phyloP scores from a whole-genome alignment of 2,113 vertebrate species.

The Rhea pennata region DNA sequence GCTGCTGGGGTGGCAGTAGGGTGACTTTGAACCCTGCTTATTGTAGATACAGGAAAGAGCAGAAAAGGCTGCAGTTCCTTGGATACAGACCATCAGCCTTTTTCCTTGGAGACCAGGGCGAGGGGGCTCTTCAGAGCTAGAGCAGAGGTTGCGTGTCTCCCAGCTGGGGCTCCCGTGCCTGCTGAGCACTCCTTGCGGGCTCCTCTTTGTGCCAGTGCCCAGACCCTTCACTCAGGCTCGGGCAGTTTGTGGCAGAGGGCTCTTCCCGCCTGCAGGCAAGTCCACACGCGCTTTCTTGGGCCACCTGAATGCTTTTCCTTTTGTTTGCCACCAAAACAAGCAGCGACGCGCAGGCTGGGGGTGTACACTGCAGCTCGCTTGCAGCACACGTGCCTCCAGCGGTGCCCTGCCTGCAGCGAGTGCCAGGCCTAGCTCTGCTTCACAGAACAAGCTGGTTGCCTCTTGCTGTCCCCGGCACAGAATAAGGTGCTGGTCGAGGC shows the following conservation, averaged over 20 bases:
- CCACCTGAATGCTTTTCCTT: not conserved
- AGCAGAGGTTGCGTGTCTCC: rapidly evolving
- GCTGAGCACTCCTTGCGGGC: rapidly evolving
- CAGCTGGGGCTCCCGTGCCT: too few species aligned
- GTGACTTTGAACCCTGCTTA: slow-evolving; percentile 18
- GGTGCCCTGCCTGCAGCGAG: too few species aligned
- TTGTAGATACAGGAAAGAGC: not conserved
- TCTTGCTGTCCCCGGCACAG: too few species aligned
- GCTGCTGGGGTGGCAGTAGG: not conserved
- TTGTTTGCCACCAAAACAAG: not conserved
- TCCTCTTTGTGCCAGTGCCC: not conserved
- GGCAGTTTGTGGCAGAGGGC: rapidly evolving
- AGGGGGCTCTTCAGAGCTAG: not conserved
- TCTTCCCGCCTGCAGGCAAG: not conserved
- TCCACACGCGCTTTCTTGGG: not conserved
- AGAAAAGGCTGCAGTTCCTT: not conserved
- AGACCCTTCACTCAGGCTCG: rapidly evolving
- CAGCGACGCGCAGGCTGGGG: not conserved
- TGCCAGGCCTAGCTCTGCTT: too few species aligned
- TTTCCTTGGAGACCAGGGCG: not conserved
- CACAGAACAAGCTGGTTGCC: too few species aligned
- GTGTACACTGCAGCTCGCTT: too few species aligned
- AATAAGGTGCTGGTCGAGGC: too few species aligned
- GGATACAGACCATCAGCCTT: not conserved
- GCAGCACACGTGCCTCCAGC: too few species aligned